A percentile compares a stretch with the other conserved stretches of the same genome.
Evolutionary conservation across 2,113 vertebrate genomes (phyloP).

Genomic region (Tenebrosternarchus preto): DNA sequence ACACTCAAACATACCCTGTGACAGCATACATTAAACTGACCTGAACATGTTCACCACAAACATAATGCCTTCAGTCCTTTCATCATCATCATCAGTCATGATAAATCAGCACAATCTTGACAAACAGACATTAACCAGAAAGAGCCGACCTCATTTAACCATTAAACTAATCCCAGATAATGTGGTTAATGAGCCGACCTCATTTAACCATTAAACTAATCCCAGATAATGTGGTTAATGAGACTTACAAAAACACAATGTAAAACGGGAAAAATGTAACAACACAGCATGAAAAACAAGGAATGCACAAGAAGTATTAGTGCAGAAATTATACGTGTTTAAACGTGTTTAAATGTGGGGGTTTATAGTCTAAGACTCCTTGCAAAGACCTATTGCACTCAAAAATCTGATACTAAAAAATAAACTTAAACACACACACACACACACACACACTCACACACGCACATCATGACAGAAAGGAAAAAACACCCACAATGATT

Average conservation of each 20-base stretch:
- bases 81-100: constrained; percentile 14
- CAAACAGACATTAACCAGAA: constrained; percentile 20
- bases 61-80: neutral
- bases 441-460: neutral
- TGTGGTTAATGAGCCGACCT: neutral
- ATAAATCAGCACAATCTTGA: constrained; percentile 10
- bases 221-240: neutral
- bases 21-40: constrained; percentile 20
- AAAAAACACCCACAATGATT: neutral
- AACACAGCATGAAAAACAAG: neutral
- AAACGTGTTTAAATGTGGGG: neutral
- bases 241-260: neutral
- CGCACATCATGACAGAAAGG: neutral
- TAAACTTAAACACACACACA: neutral
- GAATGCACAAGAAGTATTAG: neutral
- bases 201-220: neutral
- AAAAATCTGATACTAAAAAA: neutral
- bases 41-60: constrained; percentile 31
- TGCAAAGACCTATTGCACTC: no score
- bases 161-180: neutral
- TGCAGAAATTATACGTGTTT: neutral
- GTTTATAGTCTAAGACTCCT: neutral
- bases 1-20: constrained; percentile 19
- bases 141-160: neutral
- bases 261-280: neutral